phyloP scores from a whole-genome alignment of 2,888 invertebrate genomes.

The Linyphia triangularis region DNA sequence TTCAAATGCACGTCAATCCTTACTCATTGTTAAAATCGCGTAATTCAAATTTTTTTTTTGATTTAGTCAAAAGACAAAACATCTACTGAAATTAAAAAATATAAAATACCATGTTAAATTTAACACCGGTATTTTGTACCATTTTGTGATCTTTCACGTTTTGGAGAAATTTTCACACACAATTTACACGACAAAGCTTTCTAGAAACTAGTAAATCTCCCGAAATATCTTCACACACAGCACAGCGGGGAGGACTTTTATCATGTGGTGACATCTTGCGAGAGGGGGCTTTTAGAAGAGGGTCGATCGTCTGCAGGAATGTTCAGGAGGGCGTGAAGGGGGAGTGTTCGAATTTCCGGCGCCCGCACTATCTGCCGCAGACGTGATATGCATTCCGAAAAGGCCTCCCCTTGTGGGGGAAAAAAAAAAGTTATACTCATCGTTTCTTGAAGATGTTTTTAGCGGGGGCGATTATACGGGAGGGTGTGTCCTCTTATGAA shows the following conservation, averaged over 20 bases:
- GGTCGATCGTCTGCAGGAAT: background rate
- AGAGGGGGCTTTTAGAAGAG: background rate
- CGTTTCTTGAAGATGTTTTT: background rate
- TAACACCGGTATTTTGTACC: too few species aligned
- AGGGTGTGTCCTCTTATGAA: background rate
- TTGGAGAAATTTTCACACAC: too few species aligned
- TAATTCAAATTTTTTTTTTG: too few species aligned
- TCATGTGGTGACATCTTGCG: slow-evolving; percentile 71
- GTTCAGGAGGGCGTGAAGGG: background rate
- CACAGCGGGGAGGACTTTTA: slow-evolving; percentile 43
- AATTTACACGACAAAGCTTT: too few species aligned
- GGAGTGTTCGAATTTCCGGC: slow-evolving; percentile 53
- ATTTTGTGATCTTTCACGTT: too few species aligned
- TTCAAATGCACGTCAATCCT: too few species aligned
- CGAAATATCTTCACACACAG: background rate
- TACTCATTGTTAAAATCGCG: too few species aligned
- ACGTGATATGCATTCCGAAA: slow-evolving; percentile 41
- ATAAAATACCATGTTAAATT: too few species aligned
- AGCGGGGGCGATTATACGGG: background rate
- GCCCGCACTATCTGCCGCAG: slow-evolving; percentile 38
- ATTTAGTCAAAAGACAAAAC: too few species aligned
- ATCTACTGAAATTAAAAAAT: too few species aligned
- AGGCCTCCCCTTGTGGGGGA: background rate
- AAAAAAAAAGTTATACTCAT: background rate
- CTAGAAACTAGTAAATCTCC: too few species aligned